Evolutionary conservation across 2,888 invertebrate genomes (phyloP).

Genomic region (Drosophila bunnanda): DNA sequence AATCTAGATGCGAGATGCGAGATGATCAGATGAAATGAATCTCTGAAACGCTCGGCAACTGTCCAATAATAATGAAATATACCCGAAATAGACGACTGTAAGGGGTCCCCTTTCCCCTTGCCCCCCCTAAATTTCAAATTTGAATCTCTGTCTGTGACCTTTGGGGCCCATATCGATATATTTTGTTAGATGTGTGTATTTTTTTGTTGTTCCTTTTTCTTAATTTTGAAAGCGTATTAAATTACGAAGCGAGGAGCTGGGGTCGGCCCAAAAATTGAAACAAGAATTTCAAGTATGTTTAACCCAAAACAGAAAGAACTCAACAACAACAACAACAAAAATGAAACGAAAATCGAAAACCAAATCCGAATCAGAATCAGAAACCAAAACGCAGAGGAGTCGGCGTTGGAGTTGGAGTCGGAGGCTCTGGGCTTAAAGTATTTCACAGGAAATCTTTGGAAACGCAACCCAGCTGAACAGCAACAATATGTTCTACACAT

Average conservation of each 20-base stretch:
- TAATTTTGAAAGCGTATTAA: conserved; percentile 81
- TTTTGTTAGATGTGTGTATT: conserved; percentile 34
- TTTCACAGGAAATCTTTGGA: conserved; percentile 81
- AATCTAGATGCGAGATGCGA: conserved; percentile 34
- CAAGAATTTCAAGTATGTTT: conserved; percentile 81
- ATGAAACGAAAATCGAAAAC: conserved; percentile 6
- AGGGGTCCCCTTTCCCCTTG: conserved; percentile 1
- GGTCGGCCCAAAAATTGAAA: conserved; percentile 63
- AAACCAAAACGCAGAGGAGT: conserved; percentile 21
- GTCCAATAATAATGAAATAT: conserved; percentile 82
- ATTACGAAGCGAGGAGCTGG: conserved; percentile 60
- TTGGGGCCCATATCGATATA: conserved; percentile 66
- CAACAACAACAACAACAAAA: conserved; percentile 4
- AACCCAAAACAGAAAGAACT: conserved; percentile 69
- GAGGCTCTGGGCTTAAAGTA: conserved; percentile 74
- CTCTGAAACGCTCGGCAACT: conserved; percentile 64
- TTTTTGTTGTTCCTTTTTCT: conserved; percentile 63
- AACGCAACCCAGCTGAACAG: conserved; percentile 67
- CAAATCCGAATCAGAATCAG: conserved; percentile 22
- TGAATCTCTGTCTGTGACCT: conserved; percentile 79
- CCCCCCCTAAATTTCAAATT: conserved; percentile 73
- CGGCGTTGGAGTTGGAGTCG: conserved; percentile 6
- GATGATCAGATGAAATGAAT: conserved; percentile 65
- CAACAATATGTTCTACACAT: conserved; percentile 79
- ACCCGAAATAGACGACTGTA: conserved; percentile 37